Conservation (phyloP, 2,888 invertebrate species). For the Parnassius smintheus region DNA sequence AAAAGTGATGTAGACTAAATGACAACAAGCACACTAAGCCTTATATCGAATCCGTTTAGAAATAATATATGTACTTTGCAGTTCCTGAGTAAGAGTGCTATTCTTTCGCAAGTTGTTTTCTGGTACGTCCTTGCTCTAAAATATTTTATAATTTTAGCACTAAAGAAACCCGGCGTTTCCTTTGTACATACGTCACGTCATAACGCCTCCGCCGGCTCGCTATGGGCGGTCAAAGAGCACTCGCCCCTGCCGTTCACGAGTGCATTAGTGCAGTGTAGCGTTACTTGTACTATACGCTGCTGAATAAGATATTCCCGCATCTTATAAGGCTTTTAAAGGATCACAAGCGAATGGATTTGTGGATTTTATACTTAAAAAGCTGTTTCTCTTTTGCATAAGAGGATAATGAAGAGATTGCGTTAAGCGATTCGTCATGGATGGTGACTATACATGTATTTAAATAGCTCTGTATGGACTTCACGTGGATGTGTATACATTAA, state of each 20-base stretch:
- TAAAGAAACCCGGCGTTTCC: slow-evolving; percentile 12
- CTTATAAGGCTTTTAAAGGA: slow-evolving; percentile 23
- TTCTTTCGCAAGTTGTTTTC: slow-evolving; percentile 4
- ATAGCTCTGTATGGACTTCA: too few relatives aligned
- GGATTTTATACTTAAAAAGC: slow-evolving; percentile 6
- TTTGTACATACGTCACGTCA: slow-evolving; percentile 25
- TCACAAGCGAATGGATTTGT: slow-evolving; percentile 6
- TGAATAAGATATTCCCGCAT: slow-evolving; percentile 24
- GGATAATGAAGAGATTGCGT: too few relatives aligned
- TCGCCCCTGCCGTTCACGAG: slow-evolving; percentile 8
- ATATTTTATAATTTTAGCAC: slow-evolving; percentile 8
- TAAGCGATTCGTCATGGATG: too few relatives aligned
- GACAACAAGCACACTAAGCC: too few relatives aligned
- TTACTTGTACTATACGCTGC: slow-evolving; percentile 5
- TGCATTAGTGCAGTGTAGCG: slow-evolving; percentile 23
- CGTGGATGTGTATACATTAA: too few relatives aligned
- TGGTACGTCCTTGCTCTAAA: not conserved
- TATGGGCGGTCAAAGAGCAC: slow-evolving; percentile 25
- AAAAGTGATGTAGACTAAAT: too few relatives aligned
- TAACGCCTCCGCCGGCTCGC: slow-evolving; percentile 14
- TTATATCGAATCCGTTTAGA: too few relatives aligned
- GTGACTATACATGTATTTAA: too few relatives aligned
- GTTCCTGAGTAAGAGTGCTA: slow-evolving; percentile 4
- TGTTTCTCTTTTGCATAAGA: too few relatives aligned
- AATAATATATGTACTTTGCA: too few relatives aligned